A percentile compares a stretch with the other conserved stretches of the same genome.
These are phyloP conservation scores for Montipora sp. DNA, from an alignment of 64 coral and sea anemone species.

Conservation along the genomic window DNA sequence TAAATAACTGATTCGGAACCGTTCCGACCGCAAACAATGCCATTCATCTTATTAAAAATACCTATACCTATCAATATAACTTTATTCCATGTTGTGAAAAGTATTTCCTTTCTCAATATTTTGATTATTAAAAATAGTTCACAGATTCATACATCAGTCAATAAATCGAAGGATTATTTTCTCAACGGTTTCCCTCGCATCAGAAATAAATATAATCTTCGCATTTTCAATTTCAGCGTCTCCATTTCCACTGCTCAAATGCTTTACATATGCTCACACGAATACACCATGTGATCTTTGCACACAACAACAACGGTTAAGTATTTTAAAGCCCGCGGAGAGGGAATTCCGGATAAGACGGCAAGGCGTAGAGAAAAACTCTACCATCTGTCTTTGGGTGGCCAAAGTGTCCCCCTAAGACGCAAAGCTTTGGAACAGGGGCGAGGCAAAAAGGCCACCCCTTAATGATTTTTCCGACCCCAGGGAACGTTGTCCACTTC, in stretches of 20 bases:
- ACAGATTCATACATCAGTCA: background rate
- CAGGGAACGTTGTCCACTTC: too few species aligned
- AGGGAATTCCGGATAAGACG: too few species aligned
- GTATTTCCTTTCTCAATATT: background rate
- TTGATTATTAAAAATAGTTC: constrained; percentile 24
- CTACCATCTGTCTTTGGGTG: too few species aligned
- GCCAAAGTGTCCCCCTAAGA: too few species aligned
- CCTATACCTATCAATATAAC: background rate
- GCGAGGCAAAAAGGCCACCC: too few species aligned
- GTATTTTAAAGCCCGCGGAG: too few species aligned
- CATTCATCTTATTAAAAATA: background rate
- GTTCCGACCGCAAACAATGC: background rate
- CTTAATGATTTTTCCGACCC: too few species aligned
- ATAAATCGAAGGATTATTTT: background rate
- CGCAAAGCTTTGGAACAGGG: too few species aligned
- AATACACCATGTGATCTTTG: too few species aligned
- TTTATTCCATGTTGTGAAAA: background rate
- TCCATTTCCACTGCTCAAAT: background rate
- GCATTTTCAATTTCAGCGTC: background rate
- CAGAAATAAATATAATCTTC: background rate
- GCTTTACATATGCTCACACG: background rate
- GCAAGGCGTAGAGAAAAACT: too few species aligned
- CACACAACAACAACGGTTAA: background rate
- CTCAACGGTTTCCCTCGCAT: too few species aligned
- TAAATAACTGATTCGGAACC: background rate